Evolutionary conservation across 2,113 vertebrate species (phyloP).

Genomic region (Aplodontia rufa): DNA sequence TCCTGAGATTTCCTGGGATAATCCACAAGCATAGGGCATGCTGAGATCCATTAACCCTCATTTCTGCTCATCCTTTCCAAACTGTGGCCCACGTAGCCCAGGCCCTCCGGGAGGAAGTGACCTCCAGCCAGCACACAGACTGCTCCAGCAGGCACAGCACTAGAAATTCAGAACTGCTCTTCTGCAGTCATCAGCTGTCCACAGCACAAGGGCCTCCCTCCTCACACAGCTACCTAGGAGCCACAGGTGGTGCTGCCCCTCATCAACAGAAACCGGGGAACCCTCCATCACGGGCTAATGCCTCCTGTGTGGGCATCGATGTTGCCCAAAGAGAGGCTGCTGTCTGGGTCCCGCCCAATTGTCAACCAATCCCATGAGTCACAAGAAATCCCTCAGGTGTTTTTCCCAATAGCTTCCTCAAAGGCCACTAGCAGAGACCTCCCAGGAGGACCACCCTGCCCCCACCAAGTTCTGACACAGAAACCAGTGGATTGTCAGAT

Average conservation of each 20-base stretch:
- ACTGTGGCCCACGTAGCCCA: fast-evolving
- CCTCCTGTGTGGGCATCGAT: not conserved
- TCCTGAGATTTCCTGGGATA: not conserved
- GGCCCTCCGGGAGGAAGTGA: not conserved
- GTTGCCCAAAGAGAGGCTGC: not conserved
- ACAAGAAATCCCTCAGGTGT: too few species aligned
- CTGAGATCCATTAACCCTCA: not conserved
- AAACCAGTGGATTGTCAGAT: not conserved
- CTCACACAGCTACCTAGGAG: not conserved
- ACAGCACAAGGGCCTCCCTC: not conserved
- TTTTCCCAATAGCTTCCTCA: not conserved
- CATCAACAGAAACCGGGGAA: not conserved
- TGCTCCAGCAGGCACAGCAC: not conserved
- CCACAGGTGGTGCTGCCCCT: too few species aligned
- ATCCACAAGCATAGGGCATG: not conserved
- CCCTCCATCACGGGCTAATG: not conserved
- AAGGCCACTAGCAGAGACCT: not conserved
- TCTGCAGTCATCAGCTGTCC: not conserved
- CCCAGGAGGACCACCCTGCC: not conserved
- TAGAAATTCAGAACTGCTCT: not conserved
- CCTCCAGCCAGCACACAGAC: not conserved
- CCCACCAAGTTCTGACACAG: not conserved
- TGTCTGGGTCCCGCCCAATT: not conserved
- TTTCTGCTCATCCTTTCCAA: not conserved
- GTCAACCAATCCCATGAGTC: not conserved